Evolutionary conservation across 2,797 vertebrate genomes (phyloP), one percentile per base, ranked within the genome.

Genomic region (Chelon auratus): DNA sequence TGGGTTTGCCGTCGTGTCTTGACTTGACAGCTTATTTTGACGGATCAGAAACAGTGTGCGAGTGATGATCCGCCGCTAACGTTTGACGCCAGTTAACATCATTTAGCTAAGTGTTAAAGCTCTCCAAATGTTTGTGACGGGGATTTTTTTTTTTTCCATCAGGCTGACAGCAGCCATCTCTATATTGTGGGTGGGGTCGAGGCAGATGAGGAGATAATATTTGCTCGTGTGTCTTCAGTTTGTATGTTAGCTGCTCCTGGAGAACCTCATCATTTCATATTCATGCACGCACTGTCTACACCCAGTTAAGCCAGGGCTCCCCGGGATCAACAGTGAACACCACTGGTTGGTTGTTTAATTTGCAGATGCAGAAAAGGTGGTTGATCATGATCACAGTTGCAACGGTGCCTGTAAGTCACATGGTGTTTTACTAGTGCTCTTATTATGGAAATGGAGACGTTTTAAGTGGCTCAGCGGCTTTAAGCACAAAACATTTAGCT

Each of bases 101-200:
- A 76, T 42, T 61, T 30, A 14, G 50, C 18, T 62, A 64, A 13
- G 33, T 72, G 45, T 64, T 24, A 40, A 12, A 59, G 3, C 53
- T 52, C 30, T 53, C 6, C 2, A 8, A 18, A 22, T 26, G 24
- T 50, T 22, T 2, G 7, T 20, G 22, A 15, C 39, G 1, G 30
- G 5, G 24, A 26, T 26, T 26, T 40, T 4, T 52, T 65, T 54
- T 22, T 4, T 52, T 65, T 54, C 47, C 33, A 18, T 5, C 13
- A 26, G 37, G 50, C 4, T 50, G n/a, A 52, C 10, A 42, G 18
- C 14, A 63, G 45, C 12, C n/a, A 15, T 48, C 17, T 55, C 14
- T 53, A 59, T 11, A 4, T 5, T 47, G 26, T 68, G 77, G 83
- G 75, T 83, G 80, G 51, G 68, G 78, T 77, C 68, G 15, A 42